Evolutionary conservation across 2,888 invertebrate species (phyloP).

Genomic region (Danaus chrysippus): DNA sequence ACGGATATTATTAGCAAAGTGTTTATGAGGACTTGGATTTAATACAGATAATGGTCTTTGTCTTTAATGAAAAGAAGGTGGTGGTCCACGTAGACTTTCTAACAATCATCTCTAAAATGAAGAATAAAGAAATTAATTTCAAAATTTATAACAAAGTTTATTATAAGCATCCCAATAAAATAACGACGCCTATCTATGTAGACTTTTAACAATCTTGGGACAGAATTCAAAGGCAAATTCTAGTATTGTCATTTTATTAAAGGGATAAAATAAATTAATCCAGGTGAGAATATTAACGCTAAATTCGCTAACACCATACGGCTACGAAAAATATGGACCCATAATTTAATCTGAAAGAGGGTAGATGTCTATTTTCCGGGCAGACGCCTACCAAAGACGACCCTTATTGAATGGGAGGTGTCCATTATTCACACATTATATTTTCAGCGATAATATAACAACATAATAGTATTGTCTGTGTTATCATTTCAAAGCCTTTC

Average conservation of each 20-base stretch:
- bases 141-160: too few species aligned
- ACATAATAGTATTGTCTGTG: constrained; percentile 44
- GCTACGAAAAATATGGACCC: constrained; percentile 59
- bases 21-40: constrained; percentile 22
- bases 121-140: neutral
- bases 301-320: constrained; percentile 33
- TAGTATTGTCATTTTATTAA: constrained; percentile 29
- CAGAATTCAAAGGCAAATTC: neutral
- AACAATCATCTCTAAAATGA: constrained; percentile 9
- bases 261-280: constrained; percentile 38
- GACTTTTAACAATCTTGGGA: too few species aligned
- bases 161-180: too few species aligned
- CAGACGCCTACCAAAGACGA: constrained; percentile 52
- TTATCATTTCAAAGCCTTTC: constrained; percentile 38
- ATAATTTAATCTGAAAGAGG: constrained; percentile 69
- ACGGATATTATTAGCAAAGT: constrained; percentile 30
- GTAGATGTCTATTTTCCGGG: constrained; percentile 63
- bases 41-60: constrained; percentile 22
- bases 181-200: too few species aligned
- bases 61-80: constrained; percentile 14
- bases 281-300: constrained; percentile 26
- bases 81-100: constrained; percentile 5
- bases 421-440: constrained; percentile 60
- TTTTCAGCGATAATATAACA: constrained; percentile 55
- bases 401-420: constrained; percentile 62